These are phyloP conservation scores for Nicator chloris DNA, from an alignment of 2,113 vertebrate genomes.

Conservation along the genomic window DNA sequence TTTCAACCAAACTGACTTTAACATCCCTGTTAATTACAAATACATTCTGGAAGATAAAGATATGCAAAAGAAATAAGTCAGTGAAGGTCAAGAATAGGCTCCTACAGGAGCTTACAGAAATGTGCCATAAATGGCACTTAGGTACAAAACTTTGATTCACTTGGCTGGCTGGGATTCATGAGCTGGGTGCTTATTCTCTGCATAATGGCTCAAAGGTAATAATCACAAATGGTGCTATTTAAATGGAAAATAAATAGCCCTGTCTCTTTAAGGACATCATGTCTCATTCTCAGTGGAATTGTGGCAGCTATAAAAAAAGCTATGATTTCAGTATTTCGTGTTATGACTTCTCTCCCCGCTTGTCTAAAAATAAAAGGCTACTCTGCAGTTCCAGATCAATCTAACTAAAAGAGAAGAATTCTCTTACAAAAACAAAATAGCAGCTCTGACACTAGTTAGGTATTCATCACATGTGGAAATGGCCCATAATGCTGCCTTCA, in stretches of 20 bases:
- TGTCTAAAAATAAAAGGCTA: constrained; percentile 50
- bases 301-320: constrained; percentile 54
- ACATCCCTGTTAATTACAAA: not conserved
- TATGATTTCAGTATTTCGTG: constrained; percentile 59
- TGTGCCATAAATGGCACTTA: not conserved
- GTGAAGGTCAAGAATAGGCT: constrained; percentile 23
- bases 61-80: not conserved
- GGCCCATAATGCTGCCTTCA: constrained; percentile 59
- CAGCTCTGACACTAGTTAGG: constrained; percentile 54
- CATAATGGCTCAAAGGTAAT: constrained; percentile 11
- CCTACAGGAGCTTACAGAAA: not conserved
- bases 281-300: constrained; percentile 35
- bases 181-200: constrained; percentile 24
- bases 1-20: not conserved
- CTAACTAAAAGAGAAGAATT: constrained; percentile 53
- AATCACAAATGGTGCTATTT: constrained; percentile 45
- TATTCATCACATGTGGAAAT: constrained; percentile 45
- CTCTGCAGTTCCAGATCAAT: constrained; percentile 54
- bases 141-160: constrained; percentile 29
- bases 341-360: constrained; percentile 54
- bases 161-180: constrained; percentile 37
- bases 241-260: constrained; percentile 57
- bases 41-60: not conserved
- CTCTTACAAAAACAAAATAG: constrained; percentile 45
- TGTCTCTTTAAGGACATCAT: constrained; percentile 53